Evolutionary conservation across 2,113 vertebrate genomes (phyloP), one percentile per base, ranked within the genome.

Genomic region (Neofelis nebulosa): DNA sequence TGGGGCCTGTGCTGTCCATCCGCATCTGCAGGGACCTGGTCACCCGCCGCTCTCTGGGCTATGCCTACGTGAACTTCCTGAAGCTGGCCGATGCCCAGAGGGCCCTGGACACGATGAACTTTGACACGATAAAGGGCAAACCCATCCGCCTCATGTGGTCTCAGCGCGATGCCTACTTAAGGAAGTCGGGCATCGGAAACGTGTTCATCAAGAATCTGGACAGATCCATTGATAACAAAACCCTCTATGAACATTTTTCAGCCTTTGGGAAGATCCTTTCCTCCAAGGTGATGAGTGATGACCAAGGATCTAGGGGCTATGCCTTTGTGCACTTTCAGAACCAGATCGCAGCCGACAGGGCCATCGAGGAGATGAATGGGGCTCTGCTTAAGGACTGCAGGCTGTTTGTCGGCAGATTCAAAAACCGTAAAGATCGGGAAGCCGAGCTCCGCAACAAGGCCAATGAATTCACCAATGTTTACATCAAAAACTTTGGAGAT

Each of bases 141-240:
- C 99, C 99, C 55, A 99, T 99, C 98, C 99, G 99, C 96, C 99
- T 99, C 98, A 99, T 99, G 99, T 99, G 99, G 99, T 99, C 99
- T 31, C 99, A 99, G 94, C 99, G 99, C 94, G 99, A 99, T 91
- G 99, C 99, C 85, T 99, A 99, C 68, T 97, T 99, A 97, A 99
- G 99, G 98, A 99, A 99, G 85, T 99, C 99, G 0, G 99, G 99
- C 5, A 99, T 99, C 66, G 99, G 99, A 57, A 99, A 99, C 29
- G 97, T 98, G 19, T 97, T 98, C 84, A 95, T 99, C 98, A 99
- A 99, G 98, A 99, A 99, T 97, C 99, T 99, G 97, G 99, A 99
- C 98, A 99, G 99, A 98, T 99, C 99, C 96, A 99, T 99, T 55
- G 99, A 99, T 98, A 99, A 99, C 99, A 99, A 99, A 98, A 99